A percentile compares a stretch with the other conserved stretches of the same genome.
Evolutionary conservation across 2,797 vertebrate genomes (phyloP).

Genomic region (Bufotes viridis): DNA sequence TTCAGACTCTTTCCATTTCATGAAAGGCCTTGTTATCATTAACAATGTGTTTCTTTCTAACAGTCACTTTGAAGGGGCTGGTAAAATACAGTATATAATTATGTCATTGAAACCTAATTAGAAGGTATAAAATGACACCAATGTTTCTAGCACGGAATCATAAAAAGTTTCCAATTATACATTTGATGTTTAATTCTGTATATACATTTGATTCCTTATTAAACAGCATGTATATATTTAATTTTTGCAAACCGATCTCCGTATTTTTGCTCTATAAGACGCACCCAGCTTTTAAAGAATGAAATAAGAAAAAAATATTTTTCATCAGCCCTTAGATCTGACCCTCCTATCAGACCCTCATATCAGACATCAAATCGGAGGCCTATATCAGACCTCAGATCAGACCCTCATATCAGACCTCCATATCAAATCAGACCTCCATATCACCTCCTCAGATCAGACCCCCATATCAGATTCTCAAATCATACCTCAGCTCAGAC

Average conservation of each 20-base stretch:
- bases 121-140: constrained; percentile 6
- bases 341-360: no score
- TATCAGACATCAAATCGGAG: no score
- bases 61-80: constrained; percentile 49
- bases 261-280: no score
- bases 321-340: no score
- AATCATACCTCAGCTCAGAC: no score
- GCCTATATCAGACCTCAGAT: no score
- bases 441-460: no score
- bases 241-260: neutral
- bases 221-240: neutral
- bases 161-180: constrained; percentile 25
- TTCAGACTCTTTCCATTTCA: constrained; percentile 28
- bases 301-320: no score
- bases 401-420: no score
- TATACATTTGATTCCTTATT: constrained; percentile 35
- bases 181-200: constrained; percentile 28
- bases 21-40: constrained; percentile 37
- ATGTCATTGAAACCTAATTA: constrained; percentile 45
- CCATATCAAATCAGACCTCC: no score
- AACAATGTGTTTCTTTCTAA: constrained; percentile 59
- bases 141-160: neutral
- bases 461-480: no score
- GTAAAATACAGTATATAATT: constrained; percentile 35
- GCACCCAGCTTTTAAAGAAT: no score